Base-by-base conservation (phyloP, 2,113 vertebrate genomes). In the Esox niger region DNA sequence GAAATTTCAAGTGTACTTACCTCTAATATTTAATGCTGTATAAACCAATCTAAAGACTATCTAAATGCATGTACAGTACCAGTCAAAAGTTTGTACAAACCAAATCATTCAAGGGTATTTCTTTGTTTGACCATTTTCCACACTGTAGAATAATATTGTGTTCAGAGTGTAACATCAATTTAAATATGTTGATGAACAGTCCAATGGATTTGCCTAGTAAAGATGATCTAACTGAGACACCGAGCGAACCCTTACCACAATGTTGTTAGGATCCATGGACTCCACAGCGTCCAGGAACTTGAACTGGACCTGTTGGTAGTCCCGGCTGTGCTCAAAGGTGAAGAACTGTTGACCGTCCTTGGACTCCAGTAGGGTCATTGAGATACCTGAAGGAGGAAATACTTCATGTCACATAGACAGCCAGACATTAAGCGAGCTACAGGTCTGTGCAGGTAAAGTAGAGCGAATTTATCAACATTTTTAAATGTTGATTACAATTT, bases 211-310 rank as follows among this genome's bases (percentile, higher is more conserved):
- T 27, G 26, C 55, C 25, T 57, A 10, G 9, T 55, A 9, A 23
- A 23, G 52, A 25, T 57, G 8, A 4, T 15, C 21, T 29, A 7
- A 17, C 59, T 33, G 31, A 33, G 31, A 21, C 32, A 8, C 7
- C 5, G 20, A 8, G 29, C 9, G 29, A 13, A n/a, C 8, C 20
- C 90, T 3, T 91, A 98, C 97, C 94, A 98, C 93, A 2, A 98
- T 95, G 73, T 97, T 98, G 90, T 97, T 98, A 27, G 95, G 97
- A 81, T 99, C 96, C 96, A 99, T 95, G 54, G 97, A 98, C 77
- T 98, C 95, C 4, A 99, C 95, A 0, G 95, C 95, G 0, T 95
- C 93, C 79, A 98, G 81, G 83, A 99, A 99, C 84, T 94, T 95
- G 89, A 97, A 95, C 90, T 99, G 97, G 4, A 96, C 90, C 84